phyloP scores from a whole-genome alignment of 2,888 invertebrate genomes.

The Tachina grossa region DNA sequence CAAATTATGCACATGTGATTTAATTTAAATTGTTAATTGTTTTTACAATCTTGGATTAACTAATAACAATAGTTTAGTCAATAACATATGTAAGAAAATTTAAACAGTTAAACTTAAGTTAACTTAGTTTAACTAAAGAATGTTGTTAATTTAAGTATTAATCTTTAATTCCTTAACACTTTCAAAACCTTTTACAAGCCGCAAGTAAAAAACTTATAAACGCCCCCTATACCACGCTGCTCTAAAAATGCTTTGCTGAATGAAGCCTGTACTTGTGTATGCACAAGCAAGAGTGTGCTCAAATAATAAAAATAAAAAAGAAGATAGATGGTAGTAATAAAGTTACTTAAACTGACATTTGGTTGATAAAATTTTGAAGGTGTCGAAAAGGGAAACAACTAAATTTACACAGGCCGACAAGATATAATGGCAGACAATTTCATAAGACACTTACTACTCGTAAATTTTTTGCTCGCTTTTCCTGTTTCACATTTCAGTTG shows the following conservation, averaged over 20 bases:
- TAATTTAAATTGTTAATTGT: no score
- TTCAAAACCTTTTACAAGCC: background rate
- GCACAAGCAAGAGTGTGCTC: background rate
- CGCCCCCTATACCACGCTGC: slow-evolving; percentile 19
- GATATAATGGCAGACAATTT: background rate
- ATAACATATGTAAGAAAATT: no score
- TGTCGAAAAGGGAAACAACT: slow-evolving; percentile 61
- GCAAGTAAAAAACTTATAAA: background rate
- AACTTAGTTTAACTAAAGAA: no score
- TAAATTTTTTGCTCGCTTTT: background rate
- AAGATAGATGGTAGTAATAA: slow-evolving; percentile 66
- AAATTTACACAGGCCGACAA: slow-evolving; percentile 10
- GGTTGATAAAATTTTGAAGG: slow-evolving; percentile 70
- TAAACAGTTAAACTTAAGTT: no score
- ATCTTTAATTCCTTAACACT: no score
- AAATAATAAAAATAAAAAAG: slow-evolving; percentile 24
- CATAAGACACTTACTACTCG: no score
- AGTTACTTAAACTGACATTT: slow-evolving; percentile 64
- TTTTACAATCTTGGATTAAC: no score
- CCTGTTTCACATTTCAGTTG: slow-evolving; percentile 1
- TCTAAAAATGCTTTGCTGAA: background rate
- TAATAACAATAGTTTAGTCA: no score
- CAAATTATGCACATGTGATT: no score
- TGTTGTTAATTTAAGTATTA: no score
- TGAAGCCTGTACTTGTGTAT: background rate